Evolutionary conservation across 2,888 invertebrate species (phyloP).

Genomic region (Bedellia somnulentella): DNA sequence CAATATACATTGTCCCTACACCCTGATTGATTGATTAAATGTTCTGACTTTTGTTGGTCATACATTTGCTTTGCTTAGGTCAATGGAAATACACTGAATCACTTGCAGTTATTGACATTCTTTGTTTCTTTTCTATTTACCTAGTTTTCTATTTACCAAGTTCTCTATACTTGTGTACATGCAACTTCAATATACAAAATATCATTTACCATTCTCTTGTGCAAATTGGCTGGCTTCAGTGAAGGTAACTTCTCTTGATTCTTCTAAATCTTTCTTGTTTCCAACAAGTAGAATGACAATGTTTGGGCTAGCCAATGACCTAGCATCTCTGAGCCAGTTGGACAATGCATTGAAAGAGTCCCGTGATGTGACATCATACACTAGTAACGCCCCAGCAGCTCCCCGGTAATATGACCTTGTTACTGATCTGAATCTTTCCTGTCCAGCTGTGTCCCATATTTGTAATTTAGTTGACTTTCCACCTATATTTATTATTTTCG

Average conservation of each 20-base stretch:
- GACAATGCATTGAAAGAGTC: conserved; percentile 91
- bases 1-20: too few species aligned
- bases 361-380: conserved; percentile 87
- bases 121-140: too few species aligned
- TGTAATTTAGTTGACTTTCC: conserved; percentile 82
- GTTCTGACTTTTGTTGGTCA: too few species aligned
- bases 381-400: conserved; percentile 88
- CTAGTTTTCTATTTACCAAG: too few species aligned
- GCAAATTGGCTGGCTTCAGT: conserved; percentile 83
- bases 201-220: conserved; percentile 74
- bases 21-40: too few species aligned
- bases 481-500: conserved; percentile 79
- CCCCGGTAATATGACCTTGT: conserved; percentile 82
- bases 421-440: conserved; percentile 96
- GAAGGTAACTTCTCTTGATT: conserved; percentile 79
- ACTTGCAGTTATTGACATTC: too few species aligned
- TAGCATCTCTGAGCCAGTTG: conserved; percentile 83
- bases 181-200: too few species aligned
- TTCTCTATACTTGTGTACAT: too few species aligned
- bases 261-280: conserved; percentile 81
- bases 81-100: too few species aligned
- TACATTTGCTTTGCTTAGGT: too few species aligned
- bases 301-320: conserved; percentile 78
- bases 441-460: conserved; percentile 92
- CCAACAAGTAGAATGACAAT: conserved; percentile 80